Evolutionary conservation across 2,113 vertebrate species (phyloP), one percentile per base, ranked within the genome.

Genomic region (Hippocampus barbouri): DNA sequence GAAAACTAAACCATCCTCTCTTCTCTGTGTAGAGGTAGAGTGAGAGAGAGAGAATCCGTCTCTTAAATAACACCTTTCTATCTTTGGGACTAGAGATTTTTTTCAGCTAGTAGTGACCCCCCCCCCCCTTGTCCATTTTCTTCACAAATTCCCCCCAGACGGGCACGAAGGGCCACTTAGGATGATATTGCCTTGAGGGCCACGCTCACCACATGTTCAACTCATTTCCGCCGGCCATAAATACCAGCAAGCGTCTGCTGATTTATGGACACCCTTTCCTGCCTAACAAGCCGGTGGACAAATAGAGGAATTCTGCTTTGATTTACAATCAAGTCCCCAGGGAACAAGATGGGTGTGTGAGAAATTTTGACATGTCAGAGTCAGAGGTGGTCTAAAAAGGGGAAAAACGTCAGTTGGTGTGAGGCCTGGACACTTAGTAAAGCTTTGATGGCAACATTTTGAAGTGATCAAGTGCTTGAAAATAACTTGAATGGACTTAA

Each of bases 121-220:
- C 30, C 30, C 30, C 30, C 15, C 18, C 21, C 25, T 72, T 70
- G 62, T 57, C 49, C 59, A 68, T 76, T 71, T 72, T 30, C 4
- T 73, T 76, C 79, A 79, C 77, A 57, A 83, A 84, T 79, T 74
- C 70, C 72, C 86, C 77, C 82, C 70, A 89, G 83, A 88, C 88
- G 73, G 85, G 86, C 85, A 90, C 88, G 88, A 88, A 87, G 86
- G 80, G 86, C 83, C 90, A 89, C 90, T 92, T 88, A 90, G 84
- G 85, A 38, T 38, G 43, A 90, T 89, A 92, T 90, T 91, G 86
- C 89, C 84, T 88, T 75, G 79, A 87, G 89, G 83, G 84, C 76
- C 78, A 75, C 87, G 85, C 81, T 82, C 78, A 27, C 56, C 56
- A 12, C 88, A 86, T 84, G 86, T 88, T 89, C 85, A 90, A 87